Evolutionary conservation across 2,113 vertebrate species (phyloP).

Genomic region (Podarcis raffonei): DNA sequence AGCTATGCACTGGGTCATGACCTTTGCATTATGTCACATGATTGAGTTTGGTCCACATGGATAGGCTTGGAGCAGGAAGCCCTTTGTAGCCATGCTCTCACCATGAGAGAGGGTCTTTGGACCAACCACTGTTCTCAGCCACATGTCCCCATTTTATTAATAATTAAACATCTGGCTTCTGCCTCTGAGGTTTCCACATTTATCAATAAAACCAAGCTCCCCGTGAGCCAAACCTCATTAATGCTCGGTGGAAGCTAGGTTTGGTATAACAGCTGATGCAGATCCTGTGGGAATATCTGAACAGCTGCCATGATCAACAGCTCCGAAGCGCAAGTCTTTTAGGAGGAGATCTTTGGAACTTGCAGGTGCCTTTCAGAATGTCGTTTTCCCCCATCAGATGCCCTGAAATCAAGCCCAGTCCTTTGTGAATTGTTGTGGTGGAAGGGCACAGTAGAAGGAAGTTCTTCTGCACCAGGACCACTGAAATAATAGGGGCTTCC

Average conservation of each 20-base stretch:
- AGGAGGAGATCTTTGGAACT: not conserved
- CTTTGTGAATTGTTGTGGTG: not conserved
- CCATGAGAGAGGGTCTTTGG: not conserved
- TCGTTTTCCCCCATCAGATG: not conserved
- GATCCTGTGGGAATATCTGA: not conserved
- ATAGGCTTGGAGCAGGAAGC: not conserved
- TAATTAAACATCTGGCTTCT: not conserved
- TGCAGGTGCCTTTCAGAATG: not conserved
- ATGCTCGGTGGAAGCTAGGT: not conserved
- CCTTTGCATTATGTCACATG: not conserved
- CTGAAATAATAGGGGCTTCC: not conserved
- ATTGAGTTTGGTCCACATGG: not conserved
- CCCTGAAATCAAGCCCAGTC: not conserved
- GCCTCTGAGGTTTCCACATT: too few species aligned
- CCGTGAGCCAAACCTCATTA: not conserved
- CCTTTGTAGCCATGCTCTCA: not conserved
- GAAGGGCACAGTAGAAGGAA: too few species aligned
- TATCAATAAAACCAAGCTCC: not conserved
- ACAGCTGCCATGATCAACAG: not conserved
- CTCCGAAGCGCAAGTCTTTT: not conserved
- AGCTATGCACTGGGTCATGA: not conserved
- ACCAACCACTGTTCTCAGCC: not conserved
- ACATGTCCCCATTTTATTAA: not conserved
- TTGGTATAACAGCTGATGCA: not conserved
- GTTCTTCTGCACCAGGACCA: not conserved